Percentiles rank a stretch among this genome's conserved stretches.
Conservation (phyloP, 2,113 vertebrate genomes). For the Halichoerus grypus region DNA sequence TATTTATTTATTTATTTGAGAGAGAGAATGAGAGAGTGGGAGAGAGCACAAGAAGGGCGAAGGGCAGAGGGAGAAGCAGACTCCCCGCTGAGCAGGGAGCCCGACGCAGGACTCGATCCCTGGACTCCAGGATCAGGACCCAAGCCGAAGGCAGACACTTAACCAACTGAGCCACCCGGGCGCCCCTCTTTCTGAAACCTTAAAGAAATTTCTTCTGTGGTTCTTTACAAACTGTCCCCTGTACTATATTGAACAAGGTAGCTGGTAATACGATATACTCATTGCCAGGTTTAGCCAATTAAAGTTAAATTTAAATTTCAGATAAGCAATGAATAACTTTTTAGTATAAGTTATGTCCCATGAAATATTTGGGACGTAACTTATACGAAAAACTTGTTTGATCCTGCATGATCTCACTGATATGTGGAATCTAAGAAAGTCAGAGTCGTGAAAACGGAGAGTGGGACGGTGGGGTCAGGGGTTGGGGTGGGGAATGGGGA, state of each 20-base stretch:
- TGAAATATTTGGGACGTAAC: background rate
- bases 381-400: background rate
- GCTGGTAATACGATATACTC: background rate
- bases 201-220: background rate
- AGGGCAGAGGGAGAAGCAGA: no score
- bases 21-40: no score
- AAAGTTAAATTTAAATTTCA: slow-evolving; percentile 48
- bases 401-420: background rate
- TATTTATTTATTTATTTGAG: no score
- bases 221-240: background rate
- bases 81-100: no score
- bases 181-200: background rate
- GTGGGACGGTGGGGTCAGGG: background rate
- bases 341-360: background rate
- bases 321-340: background rate
- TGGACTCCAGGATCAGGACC: no score
- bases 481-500: background rate
- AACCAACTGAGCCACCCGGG: no score
- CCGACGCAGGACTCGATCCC: no score
- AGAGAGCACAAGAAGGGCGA: no score
- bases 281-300: background rate
- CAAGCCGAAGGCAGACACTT: no score
- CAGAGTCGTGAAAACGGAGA: background rate
- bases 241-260: background rate
- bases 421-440: background rate